Conservation (phyloP, 1,140 invertebrate genomes). For the Gryllus bimaculatus region DNA sequence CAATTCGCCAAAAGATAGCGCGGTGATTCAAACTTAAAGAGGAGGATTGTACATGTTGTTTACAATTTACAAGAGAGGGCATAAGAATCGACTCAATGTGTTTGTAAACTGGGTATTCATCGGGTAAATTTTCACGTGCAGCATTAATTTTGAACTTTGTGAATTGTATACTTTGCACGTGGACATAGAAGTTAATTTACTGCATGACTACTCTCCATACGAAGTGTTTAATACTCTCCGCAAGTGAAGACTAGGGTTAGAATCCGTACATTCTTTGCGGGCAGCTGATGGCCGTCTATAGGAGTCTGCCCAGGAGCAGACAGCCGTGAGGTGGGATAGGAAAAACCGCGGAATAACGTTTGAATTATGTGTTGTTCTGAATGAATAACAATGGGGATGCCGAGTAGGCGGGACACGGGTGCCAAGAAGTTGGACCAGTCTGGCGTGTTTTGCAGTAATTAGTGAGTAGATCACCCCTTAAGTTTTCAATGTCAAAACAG, state of each 20-base stretch:
- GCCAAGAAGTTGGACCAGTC: background rate
- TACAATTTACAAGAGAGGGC: conserved; percentile 6
- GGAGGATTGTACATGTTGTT: background rate
- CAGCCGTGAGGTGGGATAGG: conserved; percentile 20
- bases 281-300: conserved; percentile 23
- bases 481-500: conserved; percentile 14
- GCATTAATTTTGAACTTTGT: conserved; percentile 14
- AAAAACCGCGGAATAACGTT: conserved; percentile 13
- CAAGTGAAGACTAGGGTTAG: conserved; percentile 20
- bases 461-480: background rate
- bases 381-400: background rate
- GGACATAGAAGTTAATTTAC: conserved; percentile 9
- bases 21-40: background rate
- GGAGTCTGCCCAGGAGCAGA: conserved; percentile 17
- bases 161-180: conserved; percentile 13
- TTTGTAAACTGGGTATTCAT: conserved; percentile 23
- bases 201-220: background rate
- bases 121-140: conserved; percentile 22
- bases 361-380: conserved; percentile 1
- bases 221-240: background rate
- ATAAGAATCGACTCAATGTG: conserved; percentile 18
- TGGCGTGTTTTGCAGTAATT: background rate
- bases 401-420: background rate
- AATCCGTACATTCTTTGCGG: conserved; percentile 18
- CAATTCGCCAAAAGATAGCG: background rate